Percentiles rank a stretch among this genome's conserved stretches.
Conservation (phyloP, 1,140 invertebrate species). For the Proctacanthus coquilletti region DNA sequence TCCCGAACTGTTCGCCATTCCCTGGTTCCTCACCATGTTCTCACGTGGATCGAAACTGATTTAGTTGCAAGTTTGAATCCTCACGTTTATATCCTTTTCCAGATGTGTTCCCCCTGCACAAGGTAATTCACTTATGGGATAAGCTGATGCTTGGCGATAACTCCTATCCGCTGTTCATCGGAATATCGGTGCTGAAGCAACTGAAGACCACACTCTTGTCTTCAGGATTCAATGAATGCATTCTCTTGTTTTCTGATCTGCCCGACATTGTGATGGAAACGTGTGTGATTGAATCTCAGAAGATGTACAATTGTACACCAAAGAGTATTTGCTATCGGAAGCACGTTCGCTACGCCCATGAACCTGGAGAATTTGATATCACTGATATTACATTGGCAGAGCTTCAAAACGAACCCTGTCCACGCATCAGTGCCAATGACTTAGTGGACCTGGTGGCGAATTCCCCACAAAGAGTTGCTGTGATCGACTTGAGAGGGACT, state of each 20-base stretch:
- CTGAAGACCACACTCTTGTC: constrained; percentile 66
- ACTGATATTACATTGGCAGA: constrained; percentile 48
- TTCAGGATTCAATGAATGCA: constrained; percentile 95
- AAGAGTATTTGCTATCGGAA: constrained; percentile 73
- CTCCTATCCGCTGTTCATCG: constrained; percentile 89
- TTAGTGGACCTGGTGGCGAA: constrained; percentile 55
- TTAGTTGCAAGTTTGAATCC: neutral
- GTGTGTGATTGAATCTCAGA: constrained; percentile 77
- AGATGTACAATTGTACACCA: constrained; percentile 74
- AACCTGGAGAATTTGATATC: constrained; percentile 37
- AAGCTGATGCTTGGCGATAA: constrained; percentile 85
- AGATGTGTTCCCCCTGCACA: constrained; percentile 96
- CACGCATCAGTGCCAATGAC: constrained; percentile 73
- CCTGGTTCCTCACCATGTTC: constrained; percentile 99
- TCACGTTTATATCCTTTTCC: constrained; percentile 6
- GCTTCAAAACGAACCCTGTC: constrained; percentile 54
- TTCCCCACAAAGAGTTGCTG: constrained; percentile 46
- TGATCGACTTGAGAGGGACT: constrained; percentile 59
- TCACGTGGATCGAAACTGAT: constrained; percentile 61
- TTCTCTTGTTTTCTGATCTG: constrained; percentile 90
- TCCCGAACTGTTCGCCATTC: constrained; percentile 97
- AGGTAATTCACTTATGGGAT: constrained; percentile 97
- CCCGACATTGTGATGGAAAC: constrained; percentile 94
- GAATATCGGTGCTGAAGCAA: constrained; percentile 83
- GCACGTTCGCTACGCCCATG: constrained; percentile 16